These are phyloP conservation scores for Anthoscopus minutus DNA, from an alignment of 2,113 vertebrate species.

Conservation along the genomic window DNA sequence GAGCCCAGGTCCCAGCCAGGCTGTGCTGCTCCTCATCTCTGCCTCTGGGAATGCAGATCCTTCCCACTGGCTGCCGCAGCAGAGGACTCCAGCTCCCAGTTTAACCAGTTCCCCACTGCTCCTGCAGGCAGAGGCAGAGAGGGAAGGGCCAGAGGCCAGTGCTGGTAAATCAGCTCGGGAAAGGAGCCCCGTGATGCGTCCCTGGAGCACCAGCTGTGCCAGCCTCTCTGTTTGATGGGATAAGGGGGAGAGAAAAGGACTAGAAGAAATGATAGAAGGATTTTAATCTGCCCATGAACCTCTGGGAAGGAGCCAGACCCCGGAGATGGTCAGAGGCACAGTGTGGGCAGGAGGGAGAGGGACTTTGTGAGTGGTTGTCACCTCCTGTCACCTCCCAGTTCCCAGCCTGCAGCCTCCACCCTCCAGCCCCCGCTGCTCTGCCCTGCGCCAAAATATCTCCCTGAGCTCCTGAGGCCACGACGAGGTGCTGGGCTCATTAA, in stretches of 20 bases:
- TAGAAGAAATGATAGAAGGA: background rate
- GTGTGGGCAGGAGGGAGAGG: background rate
- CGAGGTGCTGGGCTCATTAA: background rate
- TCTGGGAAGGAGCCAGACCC: background rate
- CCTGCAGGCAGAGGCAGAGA: background rate
- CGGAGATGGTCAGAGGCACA: background rate
- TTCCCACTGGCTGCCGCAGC: background rate
- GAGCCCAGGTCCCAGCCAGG: background rate
- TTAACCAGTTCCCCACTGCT: background rate
- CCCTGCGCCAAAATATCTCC: background rate
- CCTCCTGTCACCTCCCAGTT: background rate
- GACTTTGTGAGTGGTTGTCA: rapidly evolving
- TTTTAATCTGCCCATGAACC: background rate
- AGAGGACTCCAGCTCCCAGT: background rate
- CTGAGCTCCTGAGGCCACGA: background rate
- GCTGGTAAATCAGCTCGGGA: background rate
- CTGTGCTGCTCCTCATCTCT: background rate
- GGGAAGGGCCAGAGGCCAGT: background rate
- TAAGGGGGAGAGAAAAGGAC: background rate
- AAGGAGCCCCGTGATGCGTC: background rate
- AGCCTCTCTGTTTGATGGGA: background rate
- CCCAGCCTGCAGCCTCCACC: background rate
- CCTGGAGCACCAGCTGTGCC: background rate
- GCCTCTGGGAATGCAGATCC: background rate
- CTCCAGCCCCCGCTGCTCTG: background rate